phyloP scores from a whole-genome alignment of 2,888 invertebrate genomes.

The Melanostoma mellinum region DNA sequence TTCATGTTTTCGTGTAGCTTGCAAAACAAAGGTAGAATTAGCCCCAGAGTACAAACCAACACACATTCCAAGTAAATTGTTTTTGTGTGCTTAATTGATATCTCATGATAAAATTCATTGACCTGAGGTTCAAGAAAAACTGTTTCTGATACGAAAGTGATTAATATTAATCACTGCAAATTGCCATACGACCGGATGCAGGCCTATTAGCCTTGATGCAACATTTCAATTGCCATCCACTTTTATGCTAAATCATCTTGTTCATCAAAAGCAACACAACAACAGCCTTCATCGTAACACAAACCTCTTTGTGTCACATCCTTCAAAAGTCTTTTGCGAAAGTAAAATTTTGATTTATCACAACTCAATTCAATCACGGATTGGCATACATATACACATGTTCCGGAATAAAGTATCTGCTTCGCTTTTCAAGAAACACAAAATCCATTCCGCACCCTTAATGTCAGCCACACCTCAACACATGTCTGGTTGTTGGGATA shows the following conservation, averaged over 20 bases:
- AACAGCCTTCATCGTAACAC: conserved; percentile 3
- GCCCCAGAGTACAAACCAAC: no score
- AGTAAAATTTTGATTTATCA: conserved; percentile 6
- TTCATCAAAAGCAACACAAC: not conserved
- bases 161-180: not conserved
- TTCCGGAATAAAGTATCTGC: conserved; percentile 31
- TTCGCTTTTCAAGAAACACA: conserved; percentile 16
- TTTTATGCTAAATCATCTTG: conserved; percentile 20
- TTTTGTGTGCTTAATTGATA: no score
- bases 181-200: not conserved
- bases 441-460: conserved; percentile 57
- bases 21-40: no score
- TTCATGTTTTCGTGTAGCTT: no score
- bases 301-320: conserved; percentile 20
- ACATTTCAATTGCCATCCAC: conserved; percentile 7
- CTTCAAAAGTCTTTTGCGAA: not conserved
- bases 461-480: conserved; percentile 43
- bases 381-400: conserved; percentile 8
- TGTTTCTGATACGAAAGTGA: not conserved
- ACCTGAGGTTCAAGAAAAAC: not conserved
- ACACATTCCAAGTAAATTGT: no score
- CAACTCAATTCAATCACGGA: conserved; percentile 31
- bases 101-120: no score
- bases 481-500: conserved; percentile 21
- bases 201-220: conserved; percentile 1